phyloP scores from a whole-genome alignment of 1,140 invertebrate species.

The Leptestheria dahalacensis region DNA sequence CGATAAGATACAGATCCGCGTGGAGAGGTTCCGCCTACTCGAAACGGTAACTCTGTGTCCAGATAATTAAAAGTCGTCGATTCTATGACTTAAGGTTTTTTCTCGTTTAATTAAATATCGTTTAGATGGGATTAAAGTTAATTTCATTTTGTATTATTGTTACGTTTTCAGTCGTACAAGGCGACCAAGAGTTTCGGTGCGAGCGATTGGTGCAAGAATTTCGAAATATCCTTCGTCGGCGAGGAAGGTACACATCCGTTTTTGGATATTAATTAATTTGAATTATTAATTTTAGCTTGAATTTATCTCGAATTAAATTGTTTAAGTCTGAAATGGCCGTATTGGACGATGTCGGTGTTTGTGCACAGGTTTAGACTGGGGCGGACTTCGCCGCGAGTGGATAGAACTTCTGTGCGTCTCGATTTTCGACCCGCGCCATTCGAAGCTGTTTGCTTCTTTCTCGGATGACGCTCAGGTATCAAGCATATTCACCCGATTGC shows the following conservation, averaged over 20 bases:
- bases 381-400: conserved; percentile 81
- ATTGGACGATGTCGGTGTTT: too few species aligned
- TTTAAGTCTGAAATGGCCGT: too few species aligned
- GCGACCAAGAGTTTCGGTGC: conserved; percentile 63
- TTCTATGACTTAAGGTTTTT: neutral
- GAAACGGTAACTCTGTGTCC: too few species aligned
- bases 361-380: conserved; percentile 91
- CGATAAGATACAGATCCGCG: conserved; percentile 64
- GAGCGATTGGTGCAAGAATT: conserved; percentile 80
- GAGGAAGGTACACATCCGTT: conserved; percentile 55
- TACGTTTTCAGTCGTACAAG: conserved; percentile 48
- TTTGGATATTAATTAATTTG: neutral
- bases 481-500: too few species aligned
- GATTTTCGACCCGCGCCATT: conserved; percentile 64
- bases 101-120: neutral
- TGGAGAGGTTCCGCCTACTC: conserved; percentile 60
- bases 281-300: neutral
- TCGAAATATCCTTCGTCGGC: conserved; percentile 78
- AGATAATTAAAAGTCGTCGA: too few species aligned
- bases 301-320: conserved; percentile 6
- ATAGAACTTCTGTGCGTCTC: conserved; percentile 74
- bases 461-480: conserved; percentile 47
- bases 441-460: conserved; percentile 64
- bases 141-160: neutral
- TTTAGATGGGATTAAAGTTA: too few species aligned